These are phyloP conservation scores for Dinoponera quadriceps DNA, from an alignment of 1,140 invertebrate species.

Conservation along the genomic window DNA sequence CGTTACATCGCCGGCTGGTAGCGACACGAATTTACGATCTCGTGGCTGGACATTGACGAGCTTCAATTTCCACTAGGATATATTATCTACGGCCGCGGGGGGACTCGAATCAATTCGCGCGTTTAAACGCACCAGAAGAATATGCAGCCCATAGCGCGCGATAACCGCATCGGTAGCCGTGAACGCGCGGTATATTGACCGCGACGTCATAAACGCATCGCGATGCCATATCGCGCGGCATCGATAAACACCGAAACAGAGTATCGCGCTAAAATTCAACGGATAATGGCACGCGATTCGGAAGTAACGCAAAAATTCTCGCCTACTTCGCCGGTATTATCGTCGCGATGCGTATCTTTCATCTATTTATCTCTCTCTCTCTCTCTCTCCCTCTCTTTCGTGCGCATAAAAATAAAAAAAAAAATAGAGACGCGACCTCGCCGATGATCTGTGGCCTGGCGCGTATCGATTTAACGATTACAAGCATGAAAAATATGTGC, in stretches of 20 bases:
- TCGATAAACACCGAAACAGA: conserved; percentile 43
- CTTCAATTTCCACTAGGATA: too few relatives aligned
- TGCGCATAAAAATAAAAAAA: conserved; percentile 26
- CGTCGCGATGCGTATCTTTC: conserved; percentile 7
- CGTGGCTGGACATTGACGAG: too few relatives aligned
- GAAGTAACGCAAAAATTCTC: conserved; percentile 52
- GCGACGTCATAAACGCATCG: conserved; percentile 18
- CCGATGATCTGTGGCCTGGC: conserved; percentile 28
- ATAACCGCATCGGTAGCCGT: conserved; percentile 34
- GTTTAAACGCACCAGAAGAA: conserved; percentile 36
- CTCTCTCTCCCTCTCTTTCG: neutral
- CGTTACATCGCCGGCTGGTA: too few relatives aligned
- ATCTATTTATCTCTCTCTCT: neutral
- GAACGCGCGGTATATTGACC: conserved; percentile 30
- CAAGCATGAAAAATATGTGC: conserved; percentile 26
- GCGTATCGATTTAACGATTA: conserved; percentile 48
- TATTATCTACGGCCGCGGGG: too few relatives aligned
- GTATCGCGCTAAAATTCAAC: conserved; percentile 41
- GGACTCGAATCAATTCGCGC: too few relatives aligned
- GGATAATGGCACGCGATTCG: conserved; percentile 39
- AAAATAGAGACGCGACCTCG: conserved; percentile 21
- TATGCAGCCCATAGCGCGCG: conserved; percentile 7
- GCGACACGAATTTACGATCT: too few relatives aligned
- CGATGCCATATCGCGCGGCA: conserved; percentile 8
- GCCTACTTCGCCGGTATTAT: conserved; percentile 24